Percentiles rank a stretch among this genome's conserved stretches.
Evolutionary conservation across 2,888 invertebrate species (phyloP).

Genomic region (Thumatha senex): DNA sequence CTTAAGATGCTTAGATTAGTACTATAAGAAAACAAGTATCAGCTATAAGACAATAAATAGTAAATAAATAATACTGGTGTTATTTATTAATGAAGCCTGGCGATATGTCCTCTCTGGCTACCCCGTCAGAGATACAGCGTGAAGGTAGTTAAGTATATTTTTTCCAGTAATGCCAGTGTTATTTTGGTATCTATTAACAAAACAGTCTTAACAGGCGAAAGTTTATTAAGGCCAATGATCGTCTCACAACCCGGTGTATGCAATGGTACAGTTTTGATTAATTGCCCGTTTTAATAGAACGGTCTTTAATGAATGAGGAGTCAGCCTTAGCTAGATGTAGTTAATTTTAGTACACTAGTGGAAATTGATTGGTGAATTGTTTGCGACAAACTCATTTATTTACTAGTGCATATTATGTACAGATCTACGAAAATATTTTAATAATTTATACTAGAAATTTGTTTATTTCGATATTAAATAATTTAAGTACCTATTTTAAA

Average conservation of each 20-base stretch:
- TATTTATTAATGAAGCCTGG: no score
- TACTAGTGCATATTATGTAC: no score
- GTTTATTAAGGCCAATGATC: slow-evolving; percentile 34
- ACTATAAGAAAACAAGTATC: background rate
- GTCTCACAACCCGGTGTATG: slow-evolving; percentile 15
- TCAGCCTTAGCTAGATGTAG: slow-evolving; percentile 14
- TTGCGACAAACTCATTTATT: no score
- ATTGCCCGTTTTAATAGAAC: slow-evolving; percentile 56
- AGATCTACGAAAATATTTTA: no score
- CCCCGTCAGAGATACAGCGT: no score
- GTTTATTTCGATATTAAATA: no score
- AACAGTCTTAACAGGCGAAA: slow-evolving; percentile 21
- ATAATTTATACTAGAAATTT: no score
- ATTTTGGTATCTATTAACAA: slow-evolving; percentile 8
- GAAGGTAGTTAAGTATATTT: no score
- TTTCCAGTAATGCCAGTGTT: no score
- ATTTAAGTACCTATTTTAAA: no score
- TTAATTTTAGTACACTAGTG: background rate
- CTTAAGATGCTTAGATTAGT: background rate
- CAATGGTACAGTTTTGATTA: slow-evolving; percentile 51
- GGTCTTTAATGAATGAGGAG: slow-evolving; percentile 42
- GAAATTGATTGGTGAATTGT: background rate
- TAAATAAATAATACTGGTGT: no score
- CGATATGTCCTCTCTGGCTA: no score
- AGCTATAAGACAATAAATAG: background rate